Base-by-base conservation (phyloP, 2,888 invertebrate genomes). In the Mythimna albipuncta region DNA sequence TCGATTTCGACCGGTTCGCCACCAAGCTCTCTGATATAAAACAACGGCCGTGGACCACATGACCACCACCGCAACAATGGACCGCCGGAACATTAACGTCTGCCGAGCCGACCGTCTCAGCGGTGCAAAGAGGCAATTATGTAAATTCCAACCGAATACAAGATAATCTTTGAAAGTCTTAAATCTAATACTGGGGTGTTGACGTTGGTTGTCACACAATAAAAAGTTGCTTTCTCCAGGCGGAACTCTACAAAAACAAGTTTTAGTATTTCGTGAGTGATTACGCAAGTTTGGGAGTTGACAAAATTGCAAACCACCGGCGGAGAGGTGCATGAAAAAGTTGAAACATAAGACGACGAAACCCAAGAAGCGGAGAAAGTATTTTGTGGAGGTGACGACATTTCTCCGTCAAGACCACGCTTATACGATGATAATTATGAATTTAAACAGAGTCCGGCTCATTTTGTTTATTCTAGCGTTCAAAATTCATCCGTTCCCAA, bases 1-100 rank as follows among this genome's bases (percentile, higher is more conserved):
- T 96, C 91, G 90, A 94, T 94, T 95, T 93, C 93, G 90, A 93
- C 93, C 92, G 92, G 93, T 92, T 90, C 89, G 84, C 85, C 87
- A 89, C 80, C 88, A 78, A 85, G 84, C 87, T 90, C 89, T 89
- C 86, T 78, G 88, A 89, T 91, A 91, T 91, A 80, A 88, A 90
- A 92, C 92, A 89, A 90, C 90, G 86, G 81, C 86, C 85, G 85
- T 86, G 88, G 89, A 90, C 90, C 90, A 88, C 89, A 88, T 88
- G 85, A 82, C 79, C 83, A 85, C 77, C 77, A 83, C 85, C 83
- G 82, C 84, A 83, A 82, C 77, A 86, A 85, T 85, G 77, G 79
- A 81, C 79, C 75, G 73, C 75, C 75, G 73, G 78, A 72, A 71
- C 75, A 74, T 82, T 77, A 82, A 81, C 75, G 75, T 81, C 82